phyloP scores from a whole-genome alignment of 2,113 vertebrate genomes.

The Pseudorasbora parva region DNA sequence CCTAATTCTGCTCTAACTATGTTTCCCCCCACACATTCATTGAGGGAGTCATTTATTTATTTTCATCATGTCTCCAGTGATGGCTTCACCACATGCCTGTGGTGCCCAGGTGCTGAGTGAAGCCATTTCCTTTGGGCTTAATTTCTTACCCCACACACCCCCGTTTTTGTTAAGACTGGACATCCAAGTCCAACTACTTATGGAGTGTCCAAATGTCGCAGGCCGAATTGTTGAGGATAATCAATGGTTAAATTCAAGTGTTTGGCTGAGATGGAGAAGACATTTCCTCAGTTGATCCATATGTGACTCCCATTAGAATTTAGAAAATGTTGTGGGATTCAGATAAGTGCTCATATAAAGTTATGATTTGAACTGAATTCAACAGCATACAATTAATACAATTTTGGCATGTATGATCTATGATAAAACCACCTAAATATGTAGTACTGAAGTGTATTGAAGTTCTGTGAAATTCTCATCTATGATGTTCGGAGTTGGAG shows the following conservation, averaged over 20 bases:
- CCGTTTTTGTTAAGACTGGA: conserved; percentile 59
- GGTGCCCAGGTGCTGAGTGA: conserved; percentile 64
- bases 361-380: conserved; percentile 44
- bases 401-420: conserved; percentile 10
- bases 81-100: conserved; percentile 48
- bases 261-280: conserved; percentile 12
- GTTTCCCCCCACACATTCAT: conserved; percentile 37
- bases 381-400: conserved; percentile 1
- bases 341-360: conserved; percentile 42
- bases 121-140: conserved; percentile 59
- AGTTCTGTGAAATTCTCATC: conserved; percentile 34
- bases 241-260: conserved; percentile 21
- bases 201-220: conserved; percentile 15
- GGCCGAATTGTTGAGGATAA: conserved; percentile 22
- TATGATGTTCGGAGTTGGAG: conserved; percentile 34
- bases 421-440: neutral
- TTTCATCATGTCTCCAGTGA: conserved; percentile 60
- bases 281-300: conserved; percentile 18
- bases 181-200: conserved; percentile 23
- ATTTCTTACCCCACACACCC: conserved; percentile 58
- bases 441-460: neutral
- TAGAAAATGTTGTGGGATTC: conserved; percentile 30
- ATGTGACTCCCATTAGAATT: conserved; percentile 42
- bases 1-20: conserved; percentile 12
- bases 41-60: conserved; percentile 63